phyloP scores from a whole-genome alignment of 2,888 invertebrate species.

The Bimastos eiseni region DNA sequence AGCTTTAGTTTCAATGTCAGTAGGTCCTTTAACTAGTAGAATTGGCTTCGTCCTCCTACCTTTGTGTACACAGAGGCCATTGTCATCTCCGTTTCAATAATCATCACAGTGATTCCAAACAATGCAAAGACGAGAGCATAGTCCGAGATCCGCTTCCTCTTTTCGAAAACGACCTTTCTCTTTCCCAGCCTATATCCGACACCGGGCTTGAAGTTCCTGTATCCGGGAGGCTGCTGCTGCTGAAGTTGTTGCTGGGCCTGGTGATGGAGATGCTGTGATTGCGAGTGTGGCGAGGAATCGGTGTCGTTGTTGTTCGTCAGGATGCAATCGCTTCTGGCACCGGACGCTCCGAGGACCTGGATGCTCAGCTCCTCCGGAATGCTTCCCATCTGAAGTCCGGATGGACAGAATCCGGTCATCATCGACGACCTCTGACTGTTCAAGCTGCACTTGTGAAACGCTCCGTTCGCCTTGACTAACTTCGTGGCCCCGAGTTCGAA shows the following conservation, averaged over 20 bases:
- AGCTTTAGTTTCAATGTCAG: too few relatives aligned
- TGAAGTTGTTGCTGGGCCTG: not conserved
- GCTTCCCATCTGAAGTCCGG: slow-evolving; percentile 3
- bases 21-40: too few relatives aligned
- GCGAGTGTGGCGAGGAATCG: not conserved
- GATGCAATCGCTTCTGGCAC: not conserved
- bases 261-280: not conserved
- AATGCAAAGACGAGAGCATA: slow-evolving; percentile 98
- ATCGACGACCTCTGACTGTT: not conserved
- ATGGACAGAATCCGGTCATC: slow-evolving; percentile 8
- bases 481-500: not conserved
- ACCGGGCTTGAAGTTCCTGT: slow-evolving; percentile 30
- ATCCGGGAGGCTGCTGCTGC: not conserved
- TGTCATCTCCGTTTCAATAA: slow-evolving; percentile 97
- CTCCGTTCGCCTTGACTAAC: not conserved
- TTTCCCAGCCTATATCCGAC: slow-evolving; percentile 84
- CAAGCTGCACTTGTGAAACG: slow-evolving; percentile 8
- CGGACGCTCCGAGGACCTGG: not conserved
- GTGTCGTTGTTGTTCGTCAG: slow-evolving; percentile 9
- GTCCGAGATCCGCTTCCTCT: slow-evolving; percentile 95
- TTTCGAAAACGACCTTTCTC: slow-evolving; percentile 96
- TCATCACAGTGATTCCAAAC: slow-evolving; percentile 99
- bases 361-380: slow-evolving; percentile 1
- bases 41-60: slow-evolving; percentile 29
- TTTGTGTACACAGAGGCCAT: slow-evolving; percentile 83